phyloP scores from a whole-genome alignment of 37 sponge, comb jelly and placozoan species.

The Chondrosia reniformis region DNA sequence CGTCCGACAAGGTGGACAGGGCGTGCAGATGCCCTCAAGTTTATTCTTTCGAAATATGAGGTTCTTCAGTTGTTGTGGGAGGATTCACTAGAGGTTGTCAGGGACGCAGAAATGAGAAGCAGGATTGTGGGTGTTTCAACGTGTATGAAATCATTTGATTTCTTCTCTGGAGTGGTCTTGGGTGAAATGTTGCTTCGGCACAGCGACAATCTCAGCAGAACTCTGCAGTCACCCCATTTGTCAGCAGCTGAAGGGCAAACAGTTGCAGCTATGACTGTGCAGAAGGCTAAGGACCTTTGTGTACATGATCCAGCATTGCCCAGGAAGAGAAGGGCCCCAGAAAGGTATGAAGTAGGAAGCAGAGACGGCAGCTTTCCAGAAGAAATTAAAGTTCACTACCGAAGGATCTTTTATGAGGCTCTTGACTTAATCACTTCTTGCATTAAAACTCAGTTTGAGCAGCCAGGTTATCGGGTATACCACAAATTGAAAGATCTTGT shows the following conservation, averaged over 20 bases:
- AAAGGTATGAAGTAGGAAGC: background rate
- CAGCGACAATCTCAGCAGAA: constrained; percentile 22
- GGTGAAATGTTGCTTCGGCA: constrained; percentile 21
- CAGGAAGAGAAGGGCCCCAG: constrained; percentile 8
- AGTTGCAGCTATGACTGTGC: background rate
- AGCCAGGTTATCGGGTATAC: constrained; percentile 26
- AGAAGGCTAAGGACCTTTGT: background rate
- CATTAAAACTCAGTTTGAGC: background rate
- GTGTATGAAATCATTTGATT: constrained; percentile 17
- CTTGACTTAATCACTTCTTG: constrained; percentile 3
- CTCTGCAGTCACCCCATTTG: background rate
- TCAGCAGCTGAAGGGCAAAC: constrained; percentile 24
- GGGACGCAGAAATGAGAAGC: constrained; percentile 24
- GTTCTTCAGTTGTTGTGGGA: constrained; percentile 21
- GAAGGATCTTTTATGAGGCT: constrained; percentile 7
- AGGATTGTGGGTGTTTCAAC: constrained; percentile 7
- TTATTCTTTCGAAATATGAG: constrained; percentile 1
- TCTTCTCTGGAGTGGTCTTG: constrained; percentile 1
- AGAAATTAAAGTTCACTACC: background rate
- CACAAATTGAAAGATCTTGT: constrained; percentile 7
- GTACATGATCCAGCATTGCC: constrained; percentile 17
- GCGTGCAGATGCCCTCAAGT: background rate
- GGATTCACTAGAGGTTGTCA: constrained; percentile 28
- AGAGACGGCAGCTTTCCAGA: background rate
- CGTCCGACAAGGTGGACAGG: constrained; percentile 52